Conservation (phyloP, 1,140 invertebrate species). For the Pygmarrhopalites habei region DNA sequence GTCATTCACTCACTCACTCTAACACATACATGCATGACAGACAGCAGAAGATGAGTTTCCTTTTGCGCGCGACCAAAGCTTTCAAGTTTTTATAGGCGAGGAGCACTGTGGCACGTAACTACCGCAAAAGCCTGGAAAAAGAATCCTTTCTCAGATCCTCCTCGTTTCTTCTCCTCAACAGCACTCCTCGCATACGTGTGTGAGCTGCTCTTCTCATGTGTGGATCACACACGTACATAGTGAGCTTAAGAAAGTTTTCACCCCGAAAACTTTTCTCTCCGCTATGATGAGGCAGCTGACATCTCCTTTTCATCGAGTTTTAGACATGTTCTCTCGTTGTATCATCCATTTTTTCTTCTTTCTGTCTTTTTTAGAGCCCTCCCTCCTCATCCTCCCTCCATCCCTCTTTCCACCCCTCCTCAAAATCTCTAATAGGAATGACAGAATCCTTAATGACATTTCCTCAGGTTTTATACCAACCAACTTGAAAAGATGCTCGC, state of each 20-base stretch:
- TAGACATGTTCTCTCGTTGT: not conserved
- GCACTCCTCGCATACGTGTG: not conserved
- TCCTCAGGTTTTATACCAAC: not conserved
- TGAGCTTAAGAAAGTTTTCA: not conserved
- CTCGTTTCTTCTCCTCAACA: not conserved
- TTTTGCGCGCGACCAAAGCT: not conserved
- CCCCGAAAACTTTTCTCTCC: not conserved
- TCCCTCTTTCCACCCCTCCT: not conserved
- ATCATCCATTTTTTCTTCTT: no score
- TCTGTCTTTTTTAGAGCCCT: not conserved
- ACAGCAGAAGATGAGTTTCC: constrained; percentile 1
- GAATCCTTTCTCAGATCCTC: not conserved
- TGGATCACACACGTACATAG: not conserved
- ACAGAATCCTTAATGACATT: constrained; percentile 3
- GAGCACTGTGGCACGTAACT: not conserved
- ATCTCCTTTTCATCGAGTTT: constrained; percentile 6
- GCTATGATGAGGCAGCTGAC: constrained; percentile 6
- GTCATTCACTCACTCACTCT: not conserved
- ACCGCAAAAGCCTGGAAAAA: not conserved
- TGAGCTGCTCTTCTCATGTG: not conserved
- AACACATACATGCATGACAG: not conserved
- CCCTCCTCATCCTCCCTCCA: not conserved
- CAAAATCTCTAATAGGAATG: not conserved
- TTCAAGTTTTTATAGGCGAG: not conserved
- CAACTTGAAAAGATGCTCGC: not conserved